Evolutionary conservation across 2,888 invertebrate genomes (phyloP), one percentile per base, ranked within the genome.

Genomic region (Aspidiotus rigidus): DNA sequence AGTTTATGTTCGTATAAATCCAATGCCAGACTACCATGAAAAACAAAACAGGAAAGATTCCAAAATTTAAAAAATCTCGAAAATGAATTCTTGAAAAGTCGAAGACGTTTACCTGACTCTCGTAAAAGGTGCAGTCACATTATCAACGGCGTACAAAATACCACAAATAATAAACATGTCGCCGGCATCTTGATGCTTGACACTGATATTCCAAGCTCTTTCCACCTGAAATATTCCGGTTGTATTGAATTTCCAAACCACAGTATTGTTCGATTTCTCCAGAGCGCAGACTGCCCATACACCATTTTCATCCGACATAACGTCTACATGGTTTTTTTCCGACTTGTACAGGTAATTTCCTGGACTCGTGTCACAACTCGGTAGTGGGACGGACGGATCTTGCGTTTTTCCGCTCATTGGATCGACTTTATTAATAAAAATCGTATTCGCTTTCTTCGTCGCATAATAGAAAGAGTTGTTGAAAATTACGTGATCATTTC

Each of bases 81-180:
- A 49, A 6, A 49, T 49, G 6, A 49, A 49, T 3, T 3, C 49
- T 1, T 28, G 5, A 5, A 28, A 28, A n/a, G n/a, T n/a, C 28
- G 5, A 28, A 28, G 40, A 42, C 1, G n/a, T 41, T 13, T 75
- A 82, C 81, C 89, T 85, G 74, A 98, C 94, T 77, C 87, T 88
- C 67, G 94, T 91, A 73, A 87, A 87, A 13, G 87, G 81, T 40
- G 89, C 89, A 0, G 86, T 87, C 7, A 89, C 86, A 64, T 90
- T 91, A 77, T 93, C 90, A 44, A 99, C 85, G 0, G 93, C 93
- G 78, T 99, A 99, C 17, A 99, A 80, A 9, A 97, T 93, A 0
- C 98, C 98, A 75, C 97, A 97, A 3, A 93, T 92, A 74, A 99
- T 88, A 78, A 98, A 98, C 88, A 95, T 96, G 80, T 98, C 97